Evolutionary conservation across 1,140 invertebrate species (phyloP).

Genomic region (Atta texana): DNA sequence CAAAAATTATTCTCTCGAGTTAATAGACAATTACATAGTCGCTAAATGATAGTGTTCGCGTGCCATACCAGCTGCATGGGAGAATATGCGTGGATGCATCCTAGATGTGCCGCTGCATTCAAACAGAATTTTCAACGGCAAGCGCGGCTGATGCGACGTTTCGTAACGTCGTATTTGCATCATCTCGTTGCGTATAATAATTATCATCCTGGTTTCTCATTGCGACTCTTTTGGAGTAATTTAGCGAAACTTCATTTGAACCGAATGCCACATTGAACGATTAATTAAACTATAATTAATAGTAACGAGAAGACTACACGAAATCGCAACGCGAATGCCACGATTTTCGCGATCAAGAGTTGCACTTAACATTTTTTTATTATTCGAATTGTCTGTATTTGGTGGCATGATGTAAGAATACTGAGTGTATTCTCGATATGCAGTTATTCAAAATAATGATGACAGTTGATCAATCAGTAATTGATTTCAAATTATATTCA

Average conservation of each 20-base stretch:
- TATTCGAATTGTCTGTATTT: neutral
- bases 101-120: constrained; percentile 25
- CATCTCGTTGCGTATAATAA: constrained; percentile 37
- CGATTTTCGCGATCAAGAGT: neutral
- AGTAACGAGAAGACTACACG: neutral
- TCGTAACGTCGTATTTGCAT: constrained; percentile 42
- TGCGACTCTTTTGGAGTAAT: neutral
- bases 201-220: neutral
- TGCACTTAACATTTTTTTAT: neutral
- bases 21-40: constrained; percentile 62
- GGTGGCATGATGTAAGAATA: too few relatives aligned
- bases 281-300: constrained; percentile 41
- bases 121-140: constrained; percentile 10
- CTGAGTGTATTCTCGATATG: too few relatives aligned
- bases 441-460: too few relatives aligned
- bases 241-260: neutral
- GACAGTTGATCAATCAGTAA: too few relatives aligned
- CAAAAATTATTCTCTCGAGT: constrained; percentile 67
- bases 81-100: constrained; percentile 43
- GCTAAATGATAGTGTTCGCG: constrained; percentile 50
- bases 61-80: constrained; percentile 21
- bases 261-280: neutral
- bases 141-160: constrained; percentile 10
- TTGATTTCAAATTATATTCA: too few relatives aligned
- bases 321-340: neutral